Base-by-base conservation (phyloP, 2,888 invertebrate species). In the Hydraecia micacea region DNA sequence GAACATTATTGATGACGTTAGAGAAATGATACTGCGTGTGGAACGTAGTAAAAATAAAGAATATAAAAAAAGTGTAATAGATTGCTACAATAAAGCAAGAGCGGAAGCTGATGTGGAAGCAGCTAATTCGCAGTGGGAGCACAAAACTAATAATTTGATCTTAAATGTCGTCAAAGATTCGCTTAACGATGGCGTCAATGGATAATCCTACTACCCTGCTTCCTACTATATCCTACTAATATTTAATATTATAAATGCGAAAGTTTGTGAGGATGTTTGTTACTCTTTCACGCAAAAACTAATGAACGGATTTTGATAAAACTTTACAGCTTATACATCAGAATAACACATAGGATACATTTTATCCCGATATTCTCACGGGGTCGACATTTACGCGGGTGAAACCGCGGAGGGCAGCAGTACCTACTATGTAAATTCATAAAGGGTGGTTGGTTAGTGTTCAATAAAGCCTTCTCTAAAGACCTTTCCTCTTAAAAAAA, bases 1-100 rank as follows among this genome's bases (percentile, higher is more conserved):
- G 9, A 2, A 1, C 25, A 7, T 76, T 65, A 0, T 76, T 65
- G 76, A 76, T 76, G 9, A 55, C 9, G 21, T 55, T 9, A 63
- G 76, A 55, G 13, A 52, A 65, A 76, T 76, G 52, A 63, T 76
- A 8, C 1, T 76, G 21, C 76, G 52, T 32, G 8, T 76, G 5
- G 76, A 76, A 76, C 9, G 32, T 32, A 42, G 13, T 32, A 0
- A 3, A 32, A 52, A 6, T n/a, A 18, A 2, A 9, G 18, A 1
- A 42, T 39, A 32, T 18, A 75, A 42, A 63, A 1, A 39, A 42
- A 32, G 25, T 52, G 46, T 76, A 4, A 0, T 76, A 63, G 4
- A 32, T 9, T 76, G 76, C 42, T 63, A n/a, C 28, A 52, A 32
- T 2, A 52, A 63, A 75, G 39, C 32, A 55, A 76, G 76, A 46